Conservation (phyloP, 2,797 vertebrate genomes). For the Linurgus olivaceus region DNA sequence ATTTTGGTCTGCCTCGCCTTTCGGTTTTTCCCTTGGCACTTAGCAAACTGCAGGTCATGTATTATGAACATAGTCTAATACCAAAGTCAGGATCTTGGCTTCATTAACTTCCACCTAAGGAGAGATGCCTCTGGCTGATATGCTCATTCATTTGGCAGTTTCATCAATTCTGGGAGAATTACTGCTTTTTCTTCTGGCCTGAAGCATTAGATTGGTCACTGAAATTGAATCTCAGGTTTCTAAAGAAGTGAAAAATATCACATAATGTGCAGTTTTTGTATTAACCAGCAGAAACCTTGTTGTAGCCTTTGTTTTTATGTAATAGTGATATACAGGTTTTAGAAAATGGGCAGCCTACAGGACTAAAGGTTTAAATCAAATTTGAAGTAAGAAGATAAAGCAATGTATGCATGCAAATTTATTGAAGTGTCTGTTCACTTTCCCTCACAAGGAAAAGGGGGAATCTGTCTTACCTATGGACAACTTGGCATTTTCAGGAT, state of each 20-base stretch:
- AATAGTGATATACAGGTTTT: not conserved
- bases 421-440: not conserved
- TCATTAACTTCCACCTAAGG: constrained; percentile 43
- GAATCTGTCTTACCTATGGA: not conserved
- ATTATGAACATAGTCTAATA: constrained; percentile 36
- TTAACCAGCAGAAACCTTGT: not conserved
- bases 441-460: not conserved
- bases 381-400: not conserved
- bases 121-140: constrained; percentile 16
- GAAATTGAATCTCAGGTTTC: constrained; percentile 11
- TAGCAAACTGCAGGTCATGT: not conserved
- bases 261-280: not conserved
- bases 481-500: not conserved
- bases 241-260: constrained; percentile 7
- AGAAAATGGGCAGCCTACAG: not conserved
- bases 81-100: not conserved
- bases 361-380: not conserved
- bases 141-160: constrained; percentile 19
- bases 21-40: not conserved
- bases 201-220: constrained; percentile 14
- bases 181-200: constrained; percentile 9
- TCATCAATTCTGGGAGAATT: constrained; percentile 36
- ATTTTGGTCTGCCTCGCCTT: not conserved
- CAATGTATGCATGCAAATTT: not conserved
- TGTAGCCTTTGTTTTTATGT: not conserved